A percentile compares a stretch with the other conserved stretches of the same genome.
These are phyloP conservation scores for Troilus luridus DNA, from an alignment of 2,888 invertebrate species.

Conservation along the genomic window DNA sequence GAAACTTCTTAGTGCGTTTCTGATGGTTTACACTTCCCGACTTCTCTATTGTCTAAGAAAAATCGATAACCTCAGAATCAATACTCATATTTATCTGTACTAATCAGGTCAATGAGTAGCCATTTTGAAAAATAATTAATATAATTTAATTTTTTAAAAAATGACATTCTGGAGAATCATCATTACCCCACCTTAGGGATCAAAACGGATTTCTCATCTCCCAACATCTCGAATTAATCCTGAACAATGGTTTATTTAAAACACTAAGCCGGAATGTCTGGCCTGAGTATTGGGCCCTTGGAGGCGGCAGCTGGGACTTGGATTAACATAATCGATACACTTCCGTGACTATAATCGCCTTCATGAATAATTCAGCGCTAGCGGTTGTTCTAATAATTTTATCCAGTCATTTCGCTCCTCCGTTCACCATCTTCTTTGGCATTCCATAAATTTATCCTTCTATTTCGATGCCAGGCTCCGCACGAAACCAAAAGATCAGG, in stretches of 20 bases:
- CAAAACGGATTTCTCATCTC: too few relatives aligned
- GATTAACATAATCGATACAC: slow-evolving; percentile 7
- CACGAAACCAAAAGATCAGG: background rate
- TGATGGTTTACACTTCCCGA: too few relatives aligned
- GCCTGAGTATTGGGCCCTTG: background rate
- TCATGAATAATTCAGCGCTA: background rate
- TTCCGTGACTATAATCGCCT: background rate
- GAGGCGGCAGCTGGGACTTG: background rate
- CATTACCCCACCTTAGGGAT: too few relatives aligned
- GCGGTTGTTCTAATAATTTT: slow-evolving; percentile 5
- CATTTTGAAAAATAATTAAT: too few relatives aligned
- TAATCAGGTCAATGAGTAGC: too few relatives aligned
- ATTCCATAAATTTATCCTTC: background rate
- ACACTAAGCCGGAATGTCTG: background rate
- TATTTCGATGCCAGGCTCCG: background rate
- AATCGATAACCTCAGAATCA: too few relatives aligned
- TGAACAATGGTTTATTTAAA: background rate
- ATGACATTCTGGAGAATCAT: too few relatives aligned
- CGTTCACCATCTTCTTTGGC: background rate
- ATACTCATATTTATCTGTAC: too few relatives aligned
- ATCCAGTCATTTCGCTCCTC: slow-evolving; percentile 13
- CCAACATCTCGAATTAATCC: too few relatives aligned
- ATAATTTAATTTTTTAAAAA: too few relatives aligned
- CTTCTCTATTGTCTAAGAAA: too few relatives aligned
- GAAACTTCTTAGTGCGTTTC: too few relatives aligned